Conservation (phyloP, 2,113 vertebrate species). For the Phyllostomus discolor region DNA sequence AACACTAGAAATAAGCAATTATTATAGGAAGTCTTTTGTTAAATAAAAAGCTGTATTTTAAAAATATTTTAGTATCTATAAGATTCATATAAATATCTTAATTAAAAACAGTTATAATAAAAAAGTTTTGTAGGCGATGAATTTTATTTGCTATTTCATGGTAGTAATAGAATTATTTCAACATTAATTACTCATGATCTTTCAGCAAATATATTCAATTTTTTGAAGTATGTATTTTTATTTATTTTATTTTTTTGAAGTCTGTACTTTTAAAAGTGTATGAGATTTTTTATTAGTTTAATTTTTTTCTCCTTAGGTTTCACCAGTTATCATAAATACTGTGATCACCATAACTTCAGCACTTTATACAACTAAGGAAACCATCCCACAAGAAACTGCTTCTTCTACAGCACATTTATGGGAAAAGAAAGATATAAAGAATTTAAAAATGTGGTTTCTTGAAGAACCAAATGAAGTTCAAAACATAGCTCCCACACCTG, state of each 20-base stretch:
- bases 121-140: background rate
- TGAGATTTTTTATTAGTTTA: slow-evolving; percentile 2
- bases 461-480: slow-evolving; percentile 87
- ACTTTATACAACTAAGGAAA: slow-evolving; percentile 87
- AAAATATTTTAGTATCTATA: background rate
- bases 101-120: background rate
- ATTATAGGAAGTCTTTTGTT: background rate
- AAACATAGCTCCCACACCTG: slow-evolving; percentile 67
- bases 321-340: slow-evolving; percentile 98
- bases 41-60: background rate
- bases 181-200: slow-evolving; percentile 3
- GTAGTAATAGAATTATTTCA: background rate
- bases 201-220: slow-evolving; percentile 18
- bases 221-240: background rate
- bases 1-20: background rate
- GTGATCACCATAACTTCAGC: slow-evolving; percentile 95
- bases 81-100: slow-evolving; percentile 32
- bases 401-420: slow-evolving; percentile 87
- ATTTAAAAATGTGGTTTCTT: slow-evolving; percentile 95
- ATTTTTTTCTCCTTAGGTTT: slow-evolving; percentile 84
- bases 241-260: background rate
- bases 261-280: background rate
- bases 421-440: slow-evolving; percentile 88
- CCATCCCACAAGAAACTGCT: slow-evolving; percentile 82
- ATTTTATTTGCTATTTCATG: background rate